Percentiles rank a stretch among this genome's conserved stretches.
These are phyloP conservation scores for Parus major DNA, from an alignment of 2,113 vertebrate species.

Conservation along the genomic window DNA sequence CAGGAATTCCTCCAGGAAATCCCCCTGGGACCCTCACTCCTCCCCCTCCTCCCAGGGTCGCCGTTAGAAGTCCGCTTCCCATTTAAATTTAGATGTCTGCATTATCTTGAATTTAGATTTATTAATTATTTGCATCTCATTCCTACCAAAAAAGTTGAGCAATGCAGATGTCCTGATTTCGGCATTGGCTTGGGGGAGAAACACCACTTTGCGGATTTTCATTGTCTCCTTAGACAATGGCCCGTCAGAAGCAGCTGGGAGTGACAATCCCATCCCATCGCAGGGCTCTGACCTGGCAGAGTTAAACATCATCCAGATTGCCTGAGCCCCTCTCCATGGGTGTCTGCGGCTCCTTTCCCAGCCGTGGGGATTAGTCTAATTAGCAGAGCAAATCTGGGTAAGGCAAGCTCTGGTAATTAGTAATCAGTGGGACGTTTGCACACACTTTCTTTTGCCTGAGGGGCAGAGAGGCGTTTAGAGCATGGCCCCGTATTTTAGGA, in stretches of 20 bases:
- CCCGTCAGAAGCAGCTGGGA: neutral
- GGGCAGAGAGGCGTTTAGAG: neutral
- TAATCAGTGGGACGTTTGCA: slow-evolving; percentile 20
- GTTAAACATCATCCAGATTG: neutral
- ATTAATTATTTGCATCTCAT: slow-evolving; percentile 51
- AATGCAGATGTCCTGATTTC: slow-evolving; percentile 42
- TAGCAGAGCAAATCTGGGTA: slow-evolving; percentile 47
- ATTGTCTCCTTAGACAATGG: slow-evolving; percentile 15
- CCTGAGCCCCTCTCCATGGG: neutral
- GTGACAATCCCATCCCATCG: neutral
- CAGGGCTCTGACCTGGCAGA: neutral
- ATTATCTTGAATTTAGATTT: neutral
- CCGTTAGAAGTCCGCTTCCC: neutral
- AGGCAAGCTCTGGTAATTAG: slow-evolving; percentile 41
- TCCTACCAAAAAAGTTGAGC: slow-evolving; percentile 24
- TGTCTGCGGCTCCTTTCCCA: slow-evolving; percentile 17
- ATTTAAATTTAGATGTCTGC: slow-evolving; percentile 20
- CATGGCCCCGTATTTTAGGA: neutral
- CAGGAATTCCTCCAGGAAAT: slow-evolving; percentile 18
- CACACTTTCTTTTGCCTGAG: neutral
- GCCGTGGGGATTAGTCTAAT: slow-evolving; percentile 17
- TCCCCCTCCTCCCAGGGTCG: neutral
- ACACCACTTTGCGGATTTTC: neutral
- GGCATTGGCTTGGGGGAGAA: neutral
- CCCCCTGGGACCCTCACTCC: neutral